Percentiles rank a stretch among this genome's conserved stretches.
Evolutionary conservation across 2,113 vertebrate species (phyloP).

Genomic region (Trinectes maculatus): DNA sequence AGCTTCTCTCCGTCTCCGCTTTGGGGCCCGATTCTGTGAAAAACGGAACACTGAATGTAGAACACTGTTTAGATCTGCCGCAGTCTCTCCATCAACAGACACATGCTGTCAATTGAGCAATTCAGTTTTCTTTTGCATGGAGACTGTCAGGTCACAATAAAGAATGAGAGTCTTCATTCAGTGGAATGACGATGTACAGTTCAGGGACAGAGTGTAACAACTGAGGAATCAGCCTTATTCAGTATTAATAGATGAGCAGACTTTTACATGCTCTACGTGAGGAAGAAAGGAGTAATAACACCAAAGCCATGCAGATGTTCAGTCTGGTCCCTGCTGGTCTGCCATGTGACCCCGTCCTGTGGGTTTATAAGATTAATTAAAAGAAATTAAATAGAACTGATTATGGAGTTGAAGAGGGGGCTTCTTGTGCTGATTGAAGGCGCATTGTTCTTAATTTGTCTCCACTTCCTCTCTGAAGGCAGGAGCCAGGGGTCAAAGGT

Average conservation of each 20-base stretch:
- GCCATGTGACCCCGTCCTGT: slow-evolving; percentile 6
- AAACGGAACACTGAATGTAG: too few species aligned
- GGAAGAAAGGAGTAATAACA: neutral
- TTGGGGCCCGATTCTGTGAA: too few species aligned
- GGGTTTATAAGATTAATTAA: slow-evolving; percentile 49
- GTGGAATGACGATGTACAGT: too few species aligned
- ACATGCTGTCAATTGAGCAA: too few species aligned
- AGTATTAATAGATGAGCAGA: neutral
- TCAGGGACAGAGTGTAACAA: too few species aligned
- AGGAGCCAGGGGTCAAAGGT: slow-evolving; percentile 42
- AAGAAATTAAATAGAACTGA: slow-evolving; percentile 62
- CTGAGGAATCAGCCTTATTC: neutral
- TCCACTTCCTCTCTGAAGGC: slow-evolving; percentile 41
- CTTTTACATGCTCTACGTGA: neutral
- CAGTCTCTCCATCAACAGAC: too few species aligned
- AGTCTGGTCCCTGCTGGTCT: neutral
- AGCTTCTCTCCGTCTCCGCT: too few species aligned
- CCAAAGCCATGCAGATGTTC: neutral
- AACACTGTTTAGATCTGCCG: too few species aligned
- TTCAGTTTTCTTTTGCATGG: too few species aligned
- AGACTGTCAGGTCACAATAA: too few species aligned
- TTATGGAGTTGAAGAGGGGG: slow-evolving; percentile 41
- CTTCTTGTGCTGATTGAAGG: slow-evolving; percentile 60
- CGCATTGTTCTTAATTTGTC: slow-evolving; percentile 33
- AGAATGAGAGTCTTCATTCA: too few species aligned